Evolutionary conservation across 2,797 vertebrate genomes (phyloP).

Genomic region (Notamacropus eugenii): DNA sequence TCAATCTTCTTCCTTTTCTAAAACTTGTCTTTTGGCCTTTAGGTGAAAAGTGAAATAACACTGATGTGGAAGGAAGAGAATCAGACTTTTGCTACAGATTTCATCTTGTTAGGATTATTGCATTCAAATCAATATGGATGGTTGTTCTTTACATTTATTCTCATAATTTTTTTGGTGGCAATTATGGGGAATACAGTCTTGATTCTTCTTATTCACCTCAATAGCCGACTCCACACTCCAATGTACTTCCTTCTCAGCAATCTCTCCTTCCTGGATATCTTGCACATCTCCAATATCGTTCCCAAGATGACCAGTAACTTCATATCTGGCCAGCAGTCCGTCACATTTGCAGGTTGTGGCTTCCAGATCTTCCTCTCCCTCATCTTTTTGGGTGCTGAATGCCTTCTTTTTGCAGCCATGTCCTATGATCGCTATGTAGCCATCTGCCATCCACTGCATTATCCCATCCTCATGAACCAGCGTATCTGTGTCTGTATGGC

Average conservation of each 20-base stretch:
- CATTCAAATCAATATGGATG: neutral
- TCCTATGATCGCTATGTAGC: slow-evolving; percentile 67
- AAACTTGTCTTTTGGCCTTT: neutral
- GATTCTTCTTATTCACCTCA: slow-evolving; percentile 16
- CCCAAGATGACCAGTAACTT: slow-evolving; percentile 53
- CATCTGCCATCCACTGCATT: slow-evolving; percentile 66
- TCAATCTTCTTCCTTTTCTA: neutral
- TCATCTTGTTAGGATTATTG: slow-evolving; percentile 58
- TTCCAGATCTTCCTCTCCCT: slow-evolving; percentile 65
- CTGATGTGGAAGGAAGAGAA: neutral
- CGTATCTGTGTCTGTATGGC: neutral
- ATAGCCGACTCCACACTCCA: slow-evolving; percentile 25
- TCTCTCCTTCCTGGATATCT: slow-evolving; percentile 69
- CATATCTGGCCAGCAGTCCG: slow-evolving; percentile 28
- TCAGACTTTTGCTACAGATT: slow-evolving; percentile 37
- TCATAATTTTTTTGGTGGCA: slow-evolving; percentile 40
- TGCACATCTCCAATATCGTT: slow-evolving; percentile 54
- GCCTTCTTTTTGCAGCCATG: slow-evolving; percentile 67
- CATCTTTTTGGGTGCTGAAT: slow-evolving; percentile 55
- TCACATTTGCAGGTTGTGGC: slow-evolving; percentile 66
- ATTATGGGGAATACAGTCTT: slow-evolving; percentile 55
- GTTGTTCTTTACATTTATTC: neutral
- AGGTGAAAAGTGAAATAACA: neutral
- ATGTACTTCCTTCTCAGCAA: slow-evolving; percentile 70
- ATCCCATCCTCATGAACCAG: slow-evolving; percentile 52